phyloP scores from a whole-genome alignment of 2,113 vertebrate genomes.

The Sphaerodactylus townsendi region DNA sequence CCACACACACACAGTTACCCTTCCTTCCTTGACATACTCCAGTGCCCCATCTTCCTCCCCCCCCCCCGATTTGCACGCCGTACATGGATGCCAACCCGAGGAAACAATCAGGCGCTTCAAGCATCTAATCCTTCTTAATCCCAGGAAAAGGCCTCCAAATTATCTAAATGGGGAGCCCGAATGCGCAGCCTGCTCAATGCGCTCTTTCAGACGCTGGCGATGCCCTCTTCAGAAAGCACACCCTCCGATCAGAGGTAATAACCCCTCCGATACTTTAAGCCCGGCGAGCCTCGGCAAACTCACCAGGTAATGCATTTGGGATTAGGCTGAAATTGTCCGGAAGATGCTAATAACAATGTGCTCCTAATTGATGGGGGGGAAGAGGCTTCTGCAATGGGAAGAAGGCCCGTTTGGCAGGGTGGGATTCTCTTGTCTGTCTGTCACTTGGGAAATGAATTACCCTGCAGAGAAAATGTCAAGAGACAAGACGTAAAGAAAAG shows the following conservation, averaged over 20 bases:
- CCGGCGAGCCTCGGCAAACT: not conserved
- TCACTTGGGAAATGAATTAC: not conserved
- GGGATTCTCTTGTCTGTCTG: not conserved
- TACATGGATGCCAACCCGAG: not conserved
- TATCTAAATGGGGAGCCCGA: not conserved
- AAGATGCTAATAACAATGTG: not conserved
- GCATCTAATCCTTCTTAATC: slow-evolving; percentile 3
- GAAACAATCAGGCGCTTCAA: not conserved
- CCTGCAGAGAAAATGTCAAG: slow-evolving; percentile 7
- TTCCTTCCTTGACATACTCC: not conserved
- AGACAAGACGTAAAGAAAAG: not conserved
- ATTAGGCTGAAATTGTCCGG: not conserved
- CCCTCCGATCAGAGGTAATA: not conserved
- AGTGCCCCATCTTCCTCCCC: too few species aligned
- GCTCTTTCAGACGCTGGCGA: not conserved
- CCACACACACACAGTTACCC: too few species aligned
- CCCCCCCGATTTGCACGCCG: too few species aligned
- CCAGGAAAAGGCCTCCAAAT: not conserved
- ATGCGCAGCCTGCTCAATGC: not conserved
- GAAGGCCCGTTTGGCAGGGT: not conserved
- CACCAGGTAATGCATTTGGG: slow-evolving; percentile 17
- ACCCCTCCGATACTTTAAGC: slow-evolving; percentile 1
- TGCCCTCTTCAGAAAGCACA: not conserved
- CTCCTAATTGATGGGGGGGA: not conserved
- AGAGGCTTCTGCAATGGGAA: not conserved